phyloP scores from a whole-genome alignment of 2,888 invertebrate genomes.

The Eulithis testata region DNA sequence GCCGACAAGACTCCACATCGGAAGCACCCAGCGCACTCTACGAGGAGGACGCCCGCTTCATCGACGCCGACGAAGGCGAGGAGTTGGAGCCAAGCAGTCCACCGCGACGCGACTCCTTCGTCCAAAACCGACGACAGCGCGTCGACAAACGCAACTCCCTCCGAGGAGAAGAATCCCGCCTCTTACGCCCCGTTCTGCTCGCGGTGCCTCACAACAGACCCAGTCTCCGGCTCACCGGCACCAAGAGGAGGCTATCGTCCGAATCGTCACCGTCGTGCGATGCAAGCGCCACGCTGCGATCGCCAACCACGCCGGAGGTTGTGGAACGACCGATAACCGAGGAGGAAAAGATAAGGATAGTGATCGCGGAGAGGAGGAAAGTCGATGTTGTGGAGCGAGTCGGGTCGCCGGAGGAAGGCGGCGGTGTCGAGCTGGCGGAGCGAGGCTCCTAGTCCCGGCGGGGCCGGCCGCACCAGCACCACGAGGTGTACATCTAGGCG shows the following conservation, averaged over 20 bases:
- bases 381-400: constrained; percentile 68
- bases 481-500: constrained; percentile 80
- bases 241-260: constrained; percentile 64
- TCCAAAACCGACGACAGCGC: constrained; percentile 79
- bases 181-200: constrained; percentile 72
- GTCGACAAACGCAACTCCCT: constrained; percentile 75
- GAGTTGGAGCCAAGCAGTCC: constrained; percentile 78
- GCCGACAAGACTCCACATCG: constrained; percentile 78
- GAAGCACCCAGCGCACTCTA: constrained; percentile 76
- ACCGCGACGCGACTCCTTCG: constrained; percentile 76
- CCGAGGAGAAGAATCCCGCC: constrained; percentile 75
- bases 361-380: constrained; percentile 85
- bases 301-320: constrained; percentile 55
- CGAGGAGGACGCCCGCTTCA: constrained; percentile 83
- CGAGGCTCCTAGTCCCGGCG: constrained; percentile 82
- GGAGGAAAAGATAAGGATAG: constrained; percentile 84
- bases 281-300: constrained; percentile 53
- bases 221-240: constrained; percentile 53
- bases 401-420: constrained; percentile 66
- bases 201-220: constrained; percentile 71
- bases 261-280: constrained; percentile 66
- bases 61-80: constrained; percentile 84
- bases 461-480: constrained; percentile 81
- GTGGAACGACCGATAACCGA: constrained; percentile 66
- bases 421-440: constrained; percentile 73